Evolutionary conservation across 2,113 vertebrate species (phyloP).

Genomic region (Spermophilus dauricus): DNA sequence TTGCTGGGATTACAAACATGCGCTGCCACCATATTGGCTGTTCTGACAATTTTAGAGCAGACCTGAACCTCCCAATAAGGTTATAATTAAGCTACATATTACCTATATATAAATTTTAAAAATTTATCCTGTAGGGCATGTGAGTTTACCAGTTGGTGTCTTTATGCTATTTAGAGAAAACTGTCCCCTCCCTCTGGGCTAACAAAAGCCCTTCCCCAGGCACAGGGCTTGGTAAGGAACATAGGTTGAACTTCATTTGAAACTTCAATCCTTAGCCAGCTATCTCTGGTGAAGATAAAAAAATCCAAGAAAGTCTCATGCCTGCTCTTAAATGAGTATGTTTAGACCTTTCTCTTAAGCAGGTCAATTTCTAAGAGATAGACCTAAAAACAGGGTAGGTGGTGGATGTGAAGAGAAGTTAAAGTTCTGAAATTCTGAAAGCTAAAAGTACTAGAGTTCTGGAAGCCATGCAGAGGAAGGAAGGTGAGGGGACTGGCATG

Average conservation of each 20-base stretch:
- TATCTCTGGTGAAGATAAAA: neutral
- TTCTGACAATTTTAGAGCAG: neutral
- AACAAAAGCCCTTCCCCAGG: neutral
- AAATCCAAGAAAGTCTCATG: neutral
- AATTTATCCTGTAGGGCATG: neutral
- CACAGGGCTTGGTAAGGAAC: neutral
- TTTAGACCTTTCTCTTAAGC: neutral
- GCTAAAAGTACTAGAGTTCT: neutral
- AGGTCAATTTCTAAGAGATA: neutral
- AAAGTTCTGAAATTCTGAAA: neutral
- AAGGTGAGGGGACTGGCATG: neutral
- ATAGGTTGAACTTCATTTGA: neutral
- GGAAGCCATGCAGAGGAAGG: neutral
- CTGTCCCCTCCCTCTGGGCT: neutral
- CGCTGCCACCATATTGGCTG: accelerated
- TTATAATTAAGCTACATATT: neutral
- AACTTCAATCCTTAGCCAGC: neutral
- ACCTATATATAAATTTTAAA: neutral
- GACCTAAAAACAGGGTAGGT: neutral
- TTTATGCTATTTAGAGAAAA: neutral
- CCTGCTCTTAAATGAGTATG: neutral
- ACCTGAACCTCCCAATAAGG: neutral
- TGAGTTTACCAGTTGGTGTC: neutral
- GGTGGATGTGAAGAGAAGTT: neutral
- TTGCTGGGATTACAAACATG: no score